These are phyloP conservation scores for Beroe ovata DNA, from an alignment of 37 sponge, comb jelly and placozoan species.

Conservation along the genomic window DNA sequence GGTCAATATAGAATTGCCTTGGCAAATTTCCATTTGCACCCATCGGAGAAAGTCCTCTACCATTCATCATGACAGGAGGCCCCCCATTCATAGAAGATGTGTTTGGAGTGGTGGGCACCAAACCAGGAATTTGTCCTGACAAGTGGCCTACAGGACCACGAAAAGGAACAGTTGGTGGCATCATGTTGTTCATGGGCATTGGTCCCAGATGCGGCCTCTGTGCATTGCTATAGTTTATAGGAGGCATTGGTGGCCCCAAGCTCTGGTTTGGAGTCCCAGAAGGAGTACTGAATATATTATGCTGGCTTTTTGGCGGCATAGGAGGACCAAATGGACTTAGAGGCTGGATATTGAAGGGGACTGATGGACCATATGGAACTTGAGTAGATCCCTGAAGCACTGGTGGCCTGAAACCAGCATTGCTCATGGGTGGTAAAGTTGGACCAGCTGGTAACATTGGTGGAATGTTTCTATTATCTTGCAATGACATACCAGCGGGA, in stretches of 20 bases:
- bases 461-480: too few relatives aligned
- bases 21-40: not conserved
- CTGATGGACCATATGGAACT: not conserved
- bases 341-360: not conserved
- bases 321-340: slow-evolving; percentile 9
- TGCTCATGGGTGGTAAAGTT: not conserved
- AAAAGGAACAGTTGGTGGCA: not conserved
- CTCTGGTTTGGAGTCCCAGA: not conserved
- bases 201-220: not conserved
- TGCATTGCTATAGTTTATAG: not conserved
- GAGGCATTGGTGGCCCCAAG: slow-evolving; percentile 37
- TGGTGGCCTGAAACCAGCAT: not conserved
- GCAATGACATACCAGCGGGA: too few relatives aligned
- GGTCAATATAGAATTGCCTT: too few relatives aligned
- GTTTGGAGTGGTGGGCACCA: not conserved
- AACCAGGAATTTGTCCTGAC: not conserved
- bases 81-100: not conserved
- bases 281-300: not conserved
- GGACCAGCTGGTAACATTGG: too few relatives aligned
- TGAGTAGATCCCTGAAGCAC: not conserved
- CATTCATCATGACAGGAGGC: not conserved
- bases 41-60: not conserved
- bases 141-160: not conserved
- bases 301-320: not conserved
- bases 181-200: slow-evolving; percentile 28